Evolutionary conservation across 2,797 vertebrate species (phyloP), one percentile per base, ranked within the genome.

Genomic region (Pseudopleuronectes americanus): DNA sequence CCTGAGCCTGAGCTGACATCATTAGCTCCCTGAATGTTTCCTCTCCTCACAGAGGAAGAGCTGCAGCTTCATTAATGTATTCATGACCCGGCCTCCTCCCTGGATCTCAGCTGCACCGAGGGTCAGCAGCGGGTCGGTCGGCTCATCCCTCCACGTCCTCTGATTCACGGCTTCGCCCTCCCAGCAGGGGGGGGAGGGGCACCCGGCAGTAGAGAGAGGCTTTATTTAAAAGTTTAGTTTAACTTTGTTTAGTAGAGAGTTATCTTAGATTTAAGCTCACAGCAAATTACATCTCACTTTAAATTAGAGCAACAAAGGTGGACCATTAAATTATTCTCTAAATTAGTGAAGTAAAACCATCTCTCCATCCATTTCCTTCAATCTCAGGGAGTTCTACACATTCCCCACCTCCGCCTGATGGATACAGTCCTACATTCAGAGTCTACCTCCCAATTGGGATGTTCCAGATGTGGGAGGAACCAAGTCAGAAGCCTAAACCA

Each of bases 101-200:
- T 28, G 33, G n/a, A 53, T 54, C 26, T 71, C 38, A 4, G 59
- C 69, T 33, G 57, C 12, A 13, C 57, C 77, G 68, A 80, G 74
- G 86, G 80, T 88, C 82, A 89, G 71, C 36, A 3, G 71, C 43
- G 13, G 73, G 62, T 55, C 57, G 28, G 22, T 48, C 41, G n/a
- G 31, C 68, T 71, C 51, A 21, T 57, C 51, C 61, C 62, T 33
- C 7, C 41, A 21, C 19, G 55, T 36, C 65, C 76, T 82, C 64
- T 38, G 65, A 66, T 48, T 84, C 76, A 48, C 57, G 22, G 24
- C 61, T 45, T 60, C 33, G 22, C 41, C 55, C 57, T 69, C 68
- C 17, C 43, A 60, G 63, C 47, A 6, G 58, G 51, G 33, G 56
- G 26, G 36, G 12, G 10, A 3, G 33, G 33, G 7, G 28, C 55